A percentile compares a stretch with the other conserved stretches of the same genome.
These are phyloP conservation scores for Gallinago solitaria DNA, from an alignment of 2,797 vertebrate species.

Conservation along the genomic window DNA sequence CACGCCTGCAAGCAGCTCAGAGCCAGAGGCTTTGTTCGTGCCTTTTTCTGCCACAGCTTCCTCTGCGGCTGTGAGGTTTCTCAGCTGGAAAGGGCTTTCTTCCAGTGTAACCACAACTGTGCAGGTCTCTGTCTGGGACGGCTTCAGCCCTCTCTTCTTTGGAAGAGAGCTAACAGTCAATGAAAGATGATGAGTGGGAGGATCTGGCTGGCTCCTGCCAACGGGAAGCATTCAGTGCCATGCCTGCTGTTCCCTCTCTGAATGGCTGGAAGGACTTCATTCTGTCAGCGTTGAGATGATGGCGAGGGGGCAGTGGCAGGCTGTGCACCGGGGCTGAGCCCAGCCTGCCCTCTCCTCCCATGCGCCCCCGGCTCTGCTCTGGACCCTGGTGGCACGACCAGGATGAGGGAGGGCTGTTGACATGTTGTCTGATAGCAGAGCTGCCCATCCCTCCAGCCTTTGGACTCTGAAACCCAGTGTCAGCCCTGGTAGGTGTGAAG, in stretches of 20 bases:
- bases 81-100: not conserved
- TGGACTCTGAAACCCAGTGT: not conserved
- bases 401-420: not conserved
- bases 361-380: not conserved
- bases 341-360: not conserved
- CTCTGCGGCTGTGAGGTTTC: not conserved
- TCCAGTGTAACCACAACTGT: conserved; percentile 13
- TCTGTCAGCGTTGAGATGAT: not conserved
- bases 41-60: conserved; percentile 21
- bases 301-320: rapidly evolving
- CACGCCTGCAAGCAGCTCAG: rapidly evolving
- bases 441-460: not conserved
- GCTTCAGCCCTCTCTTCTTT: not conserved
- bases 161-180: not conserved
- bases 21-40: not conserved
- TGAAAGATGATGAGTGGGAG: not conserved
- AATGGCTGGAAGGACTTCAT: not conserved
- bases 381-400: not conserved
- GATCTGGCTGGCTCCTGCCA: not conserved
- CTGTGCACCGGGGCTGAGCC: not conserved
- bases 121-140: not conserved
- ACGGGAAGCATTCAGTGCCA: not conserved
- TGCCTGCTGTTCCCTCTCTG: not conserved
- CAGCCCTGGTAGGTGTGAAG: not conserved
- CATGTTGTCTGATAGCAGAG: not conserved